These are phyloP conservation scores for Periparus ater DNA, from an alignment of 2,797 vertebrate genomes.

Conservation along the genomic window DNA sequence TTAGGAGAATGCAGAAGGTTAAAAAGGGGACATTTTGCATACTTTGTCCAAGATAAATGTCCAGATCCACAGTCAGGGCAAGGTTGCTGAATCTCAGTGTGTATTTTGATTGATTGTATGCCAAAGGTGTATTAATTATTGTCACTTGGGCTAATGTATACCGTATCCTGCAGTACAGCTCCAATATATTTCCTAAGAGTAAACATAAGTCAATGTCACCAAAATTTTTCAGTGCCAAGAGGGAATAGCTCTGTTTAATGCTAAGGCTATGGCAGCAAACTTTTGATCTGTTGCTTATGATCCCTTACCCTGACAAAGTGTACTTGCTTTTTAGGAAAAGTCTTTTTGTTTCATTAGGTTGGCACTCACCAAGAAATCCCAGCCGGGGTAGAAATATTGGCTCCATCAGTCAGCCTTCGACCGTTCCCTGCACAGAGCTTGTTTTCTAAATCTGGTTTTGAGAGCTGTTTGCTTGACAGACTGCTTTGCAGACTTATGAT, in stretches of 20 bases:
- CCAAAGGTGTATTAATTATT: neutral
- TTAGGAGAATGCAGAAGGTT: neutral
- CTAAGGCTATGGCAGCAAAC: neutral
- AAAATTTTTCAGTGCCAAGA: neutral
- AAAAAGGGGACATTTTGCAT: neutral
- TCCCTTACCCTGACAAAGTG: neutral
- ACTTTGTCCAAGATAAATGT: neutral
- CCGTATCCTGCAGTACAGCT: neutral
- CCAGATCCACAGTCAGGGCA: neutral
- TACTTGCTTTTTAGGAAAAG: neutral
- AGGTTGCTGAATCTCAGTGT: neutral
- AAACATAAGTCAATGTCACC: neutral
- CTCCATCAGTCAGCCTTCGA: neutral
- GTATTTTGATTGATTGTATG: neutral
- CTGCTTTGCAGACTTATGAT: neutral
- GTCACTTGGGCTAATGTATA: neutral
- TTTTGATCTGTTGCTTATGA: neutral
- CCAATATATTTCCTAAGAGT: neutral
- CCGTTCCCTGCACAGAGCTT: neutral
- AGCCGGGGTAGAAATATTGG: neutral
- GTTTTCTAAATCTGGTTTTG: conserved; percentile 4
- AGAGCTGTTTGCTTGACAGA: conserved; percentile 33
- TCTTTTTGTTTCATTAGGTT: neutral
- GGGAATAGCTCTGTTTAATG: neutral
- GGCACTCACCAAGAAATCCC: neutral